Percentiles rank a stretch among this genome's conserved stretches.
Conservation (phyloP, 2,113 vertebrate species). For the Phylloscopus whistleri region DNA sequence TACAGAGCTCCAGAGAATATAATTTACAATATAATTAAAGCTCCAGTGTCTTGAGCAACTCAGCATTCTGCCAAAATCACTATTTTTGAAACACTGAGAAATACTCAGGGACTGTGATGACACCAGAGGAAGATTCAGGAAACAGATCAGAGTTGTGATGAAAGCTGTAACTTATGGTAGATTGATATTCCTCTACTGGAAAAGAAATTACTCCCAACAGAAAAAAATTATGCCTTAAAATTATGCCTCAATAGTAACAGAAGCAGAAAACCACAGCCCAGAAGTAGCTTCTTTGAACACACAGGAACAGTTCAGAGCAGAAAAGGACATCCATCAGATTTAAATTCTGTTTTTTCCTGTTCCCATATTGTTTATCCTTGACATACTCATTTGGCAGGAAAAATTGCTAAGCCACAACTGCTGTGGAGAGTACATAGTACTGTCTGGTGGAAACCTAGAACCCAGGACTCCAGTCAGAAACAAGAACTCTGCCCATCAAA, state of each 20-base stretch:
- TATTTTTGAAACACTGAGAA: slow-evolving; percentile 21
- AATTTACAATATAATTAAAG: slow-evolving; percentile 39
- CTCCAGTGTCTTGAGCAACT: neutral
- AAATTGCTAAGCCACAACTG: neutral
- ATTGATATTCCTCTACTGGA: neutral
- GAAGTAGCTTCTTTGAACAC: neutral
- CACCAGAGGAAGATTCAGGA: neutral
- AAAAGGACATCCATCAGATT: neutral
- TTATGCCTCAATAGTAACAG: neutral
- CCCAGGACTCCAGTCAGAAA: neutral
- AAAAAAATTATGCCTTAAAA: slow-evolving; percentile 16
- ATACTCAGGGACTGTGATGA: neutral
- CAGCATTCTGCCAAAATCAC: neutral
- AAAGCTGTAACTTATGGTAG: neutral
- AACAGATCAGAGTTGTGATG: slow-evolving; percentile 24
- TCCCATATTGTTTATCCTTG: neutral
- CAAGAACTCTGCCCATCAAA: neutral
- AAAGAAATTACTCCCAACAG: slow-evolving; percentile 17
- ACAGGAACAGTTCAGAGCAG: neutral
- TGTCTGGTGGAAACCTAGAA: neutral
- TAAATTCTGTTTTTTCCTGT: neutral
- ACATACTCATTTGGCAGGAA: neutral
- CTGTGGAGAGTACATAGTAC: neutral
- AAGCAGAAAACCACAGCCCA: neutral
- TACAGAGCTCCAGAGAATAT: neutral